These are phyloP conservation scores for Chelonia mydas DNA, from an alignment of 2,797 vertebrate genomes.

Conservation along the genomic window DNA sequence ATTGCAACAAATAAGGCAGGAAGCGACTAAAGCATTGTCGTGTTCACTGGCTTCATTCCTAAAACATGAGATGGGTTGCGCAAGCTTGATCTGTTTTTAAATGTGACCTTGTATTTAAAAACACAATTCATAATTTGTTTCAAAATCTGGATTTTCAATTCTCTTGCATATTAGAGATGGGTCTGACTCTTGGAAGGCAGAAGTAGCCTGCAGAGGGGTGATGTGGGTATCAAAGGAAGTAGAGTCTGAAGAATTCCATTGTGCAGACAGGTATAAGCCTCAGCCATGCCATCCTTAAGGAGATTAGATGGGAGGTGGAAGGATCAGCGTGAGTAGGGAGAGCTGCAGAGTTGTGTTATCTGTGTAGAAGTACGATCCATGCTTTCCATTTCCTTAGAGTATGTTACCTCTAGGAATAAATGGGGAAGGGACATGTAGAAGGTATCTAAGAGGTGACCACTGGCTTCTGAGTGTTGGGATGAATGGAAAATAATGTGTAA, in stretches of 20 bases:
- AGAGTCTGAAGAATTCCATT: neutral
- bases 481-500: neutral
- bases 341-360: neutral
- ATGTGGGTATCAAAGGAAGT: neutral
- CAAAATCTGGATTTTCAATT: neutral
- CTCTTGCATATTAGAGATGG: neutral
- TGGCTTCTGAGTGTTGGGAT: neutral
- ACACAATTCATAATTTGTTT: neutral
- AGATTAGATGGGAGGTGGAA: neutral
- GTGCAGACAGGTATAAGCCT: neutral
- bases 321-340: neutral
- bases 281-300: neutral
- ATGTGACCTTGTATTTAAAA: slow-evolving; percentile 35
- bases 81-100: slow-evolving; percentile 22
- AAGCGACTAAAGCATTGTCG: slow-evolving; percentile 44
- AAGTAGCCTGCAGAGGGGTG: accelerated
- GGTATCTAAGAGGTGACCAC: neutral
- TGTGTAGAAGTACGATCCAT: neutral
- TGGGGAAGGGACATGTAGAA: neutral
- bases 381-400: neutral
- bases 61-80: slow-evolving; percentile 31
- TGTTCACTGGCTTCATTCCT: slow-evolving; percentile 36
- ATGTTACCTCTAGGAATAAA: neutral
- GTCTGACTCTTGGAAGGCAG: neutral
- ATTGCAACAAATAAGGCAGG: slow-evolving; percentile 38